phyloP scores from a whole-genome alignment of 2,113 vertebrate genomes.

The Scophthalmus maximus region DNA sequence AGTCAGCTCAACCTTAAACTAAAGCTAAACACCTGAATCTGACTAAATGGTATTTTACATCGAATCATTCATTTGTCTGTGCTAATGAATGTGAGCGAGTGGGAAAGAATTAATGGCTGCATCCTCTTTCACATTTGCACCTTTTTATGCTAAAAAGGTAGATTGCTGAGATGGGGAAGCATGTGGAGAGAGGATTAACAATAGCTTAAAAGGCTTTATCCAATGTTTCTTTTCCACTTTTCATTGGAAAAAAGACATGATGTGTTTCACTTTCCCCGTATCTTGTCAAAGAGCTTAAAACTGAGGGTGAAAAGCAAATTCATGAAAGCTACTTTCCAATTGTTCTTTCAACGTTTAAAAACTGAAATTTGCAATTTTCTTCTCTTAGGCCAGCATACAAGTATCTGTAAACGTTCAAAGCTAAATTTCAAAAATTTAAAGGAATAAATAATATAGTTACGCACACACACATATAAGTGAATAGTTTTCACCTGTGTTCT shows the following conservation, averaged over 20 bases:
- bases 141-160: constrained; percentile 44
- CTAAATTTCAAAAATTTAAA: not conserved
- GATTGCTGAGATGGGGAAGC: constrained; percentile 40
- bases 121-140: constrained; percentile 41
- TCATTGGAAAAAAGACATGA: constrained; percentile 49
- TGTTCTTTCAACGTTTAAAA: constrained; percentile 59
- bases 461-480: not conserved
- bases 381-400: constrained; percentile 17
- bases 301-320: constrained; percentile 57
- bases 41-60: not conserved
- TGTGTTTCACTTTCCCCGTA: constrained; percentile 46
- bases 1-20: too few species aligned
- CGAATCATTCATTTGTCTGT: not conserved
- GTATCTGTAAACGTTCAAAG: too few species aligned
- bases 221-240: constrained; percentile 51
- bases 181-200: constrained; percentile 64
- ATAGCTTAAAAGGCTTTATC: constrained; percentile 59
- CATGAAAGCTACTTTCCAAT: constrained; percentile 53
- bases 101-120: constrained; percentile 22
- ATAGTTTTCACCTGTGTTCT: constrained; percentile 84
- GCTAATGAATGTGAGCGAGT: constrained; percentile 29
- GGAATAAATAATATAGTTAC: not conserved
- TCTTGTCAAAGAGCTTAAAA: constrained; percentile 66
- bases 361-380: constrained; percentile 14
- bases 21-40: not conserved